A percentile compares a stretch with the other conserved stretches of the same genome.
Evolutionary conservation across 2,797 vertebrate species (phyloP).

Genomic region (Tolypeutes matacus): DNA sequence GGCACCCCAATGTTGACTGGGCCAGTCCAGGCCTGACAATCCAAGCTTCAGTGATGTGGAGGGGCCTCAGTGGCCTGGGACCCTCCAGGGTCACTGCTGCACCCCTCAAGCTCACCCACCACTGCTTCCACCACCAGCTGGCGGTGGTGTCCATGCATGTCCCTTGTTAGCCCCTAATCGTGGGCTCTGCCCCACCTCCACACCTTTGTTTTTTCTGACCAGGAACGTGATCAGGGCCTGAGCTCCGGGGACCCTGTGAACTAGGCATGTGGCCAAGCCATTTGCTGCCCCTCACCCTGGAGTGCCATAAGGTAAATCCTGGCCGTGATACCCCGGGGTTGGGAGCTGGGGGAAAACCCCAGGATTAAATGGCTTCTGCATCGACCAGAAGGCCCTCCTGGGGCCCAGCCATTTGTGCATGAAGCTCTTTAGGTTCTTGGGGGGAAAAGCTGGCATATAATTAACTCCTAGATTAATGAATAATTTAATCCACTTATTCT

Average conservation of each 20-base stretch:
- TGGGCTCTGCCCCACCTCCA: background rate
- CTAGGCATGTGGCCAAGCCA: background rate
- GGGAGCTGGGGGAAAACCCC: background rate
- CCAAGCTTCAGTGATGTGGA: background rate
- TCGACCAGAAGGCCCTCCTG: background rate
- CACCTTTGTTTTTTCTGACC: background rate
- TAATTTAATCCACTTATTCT: background rate
- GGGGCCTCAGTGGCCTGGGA: background rate
- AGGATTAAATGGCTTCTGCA: background rate
- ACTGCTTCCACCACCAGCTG: too few relatives aligned
- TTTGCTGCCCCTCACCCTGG: background rate
- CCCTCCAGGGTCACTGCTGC: background rate
- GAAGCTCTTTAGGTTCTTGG: background rate
- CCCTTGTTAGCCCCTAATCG: background rate
- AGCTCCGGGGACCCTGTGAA: background rate
- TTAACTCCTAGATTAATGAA: background rate
- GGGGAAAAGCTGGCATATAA: background rate
- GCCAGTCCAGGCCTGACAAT: background rate
- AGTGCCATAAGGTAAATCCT: background rate
- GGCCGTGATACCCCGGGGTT: background rate
- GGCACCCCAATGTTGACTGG: too few relatives aligned
- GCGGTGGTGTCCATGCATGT: too few relatives aligned
- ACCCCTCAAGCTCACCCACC: rapidly evolving
- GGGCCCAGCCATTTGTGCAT: background rate
- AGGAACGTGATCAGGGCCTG: background rate